Base-by-base conservation (phyloP, 2,888 invertebrate species). In the Dynastes maya region DNA sequence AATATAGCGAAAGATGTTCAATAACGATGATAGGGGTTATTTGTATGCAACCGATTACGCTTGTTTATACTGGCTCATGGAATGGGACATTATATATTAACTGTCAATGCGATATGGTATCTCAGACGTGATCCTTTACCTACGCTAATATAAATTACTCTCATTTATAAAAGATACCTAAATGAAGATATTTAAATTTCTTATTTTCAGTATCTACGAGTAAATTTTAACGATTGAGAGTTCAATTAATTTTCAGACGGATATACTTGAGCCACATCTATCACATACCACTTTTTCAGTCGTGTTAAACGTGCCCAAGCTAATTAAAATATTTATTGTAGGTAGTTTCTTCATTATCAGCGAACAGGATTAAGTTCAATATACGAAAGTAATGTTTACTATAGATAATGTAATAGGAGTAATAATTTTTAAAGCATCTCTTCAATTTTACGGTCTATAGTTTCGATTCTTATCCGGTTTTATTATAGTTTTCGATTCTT, bases 251-350 rank as follows among this genome's bases (percentile, higher is more conserved):
- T 68, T 51, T 11, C 68, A 27, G 49, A 13, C 27, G 22, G 22
- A 13, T 49, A 29, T 27, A 32, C 13, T 68, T 45, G 45, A 67
- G 45, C 68, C 29, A 68, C 29, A 27, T 68, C 68, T 49, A 68
- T 27, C n/a, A 45, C 65, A 45, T 67, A 40, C 65, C 16, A 6
- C 65, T 11, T 37, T 32, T 64, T 16, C n/a, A 40, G 6, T 64
- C 22, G 55, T 64, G 64, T 67, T 67, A 16, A 67, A 49, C 64
- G 37, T 64, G n/a, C 40, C 16, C 45, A 67, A 67, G 22, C n/a
- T 68, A 68, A 68, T 68, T 68, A 68, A 51, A 68, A 68, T 51
- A 67, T 67, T 67, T 67, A 67, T 67, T 67, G 45, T 49, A 45
- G 49, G 45, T 27, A 68, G 68, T 51, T 68, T 37, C 22, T 65